Conservation (phyloP, 2,113 vertebrate species). For the Anoura caudifer region DNA sequence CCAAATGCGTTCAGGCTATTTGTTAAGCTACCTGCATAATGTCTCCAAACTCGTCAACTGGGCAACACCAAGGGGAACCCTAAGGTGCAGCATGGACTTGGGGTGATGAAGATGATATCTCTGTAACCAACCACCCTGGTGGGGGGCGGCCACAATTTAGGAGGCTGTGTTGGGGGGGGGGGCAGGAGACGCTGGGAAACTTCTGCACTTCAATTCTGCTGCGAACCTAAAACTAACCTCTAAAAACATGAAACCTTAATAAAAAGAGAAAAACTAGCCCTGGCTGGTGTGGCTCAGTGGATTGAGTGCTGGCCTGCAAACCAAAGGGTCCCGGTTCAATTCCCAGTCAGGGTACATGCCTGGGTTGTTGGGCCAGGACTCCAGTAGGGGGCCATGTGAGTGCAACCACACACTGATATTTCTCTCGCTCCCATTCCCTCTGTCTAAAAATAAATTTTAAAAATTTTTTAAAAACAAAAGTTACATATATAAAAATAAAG, state of each 20-base stretch:
- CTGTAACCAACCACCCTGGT: not conserved
- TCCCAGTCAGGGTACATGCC: too few relatives aligned
- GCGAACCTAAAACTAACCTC: not conserved
- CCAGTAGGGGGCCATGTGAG: too few relatives aligned
- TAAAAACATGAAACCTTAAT: not conserved
- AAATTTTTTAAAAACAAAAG: not conserved
- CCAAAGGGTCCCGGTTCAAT: too few relatives aligned
- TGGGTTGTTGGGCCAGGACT: too few relatives aligned
- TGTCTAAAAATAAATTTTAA: not conserved
- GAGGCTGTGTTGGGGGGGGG: not conserved
- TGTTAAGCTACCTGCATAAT: not conserved
- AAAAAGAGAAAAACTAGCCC: not conserved
- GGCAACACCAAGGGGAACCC: not conserved
- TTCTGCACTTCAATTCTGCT: not conserved
- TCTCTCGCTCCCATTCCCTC: too few relatives aligned
- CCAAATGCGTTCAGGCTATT: not conserved
- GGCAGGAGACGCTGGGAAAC: not conserved
- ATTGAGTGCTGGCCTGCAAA: too few relatives aligned
- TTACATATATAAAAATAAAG: not conserved
- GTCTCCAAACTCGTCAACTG: not conserved
- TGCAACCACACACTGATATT: too few relatives aligned
- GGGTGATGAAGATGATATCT: not conserved
- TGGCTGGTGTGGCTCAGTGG: too few relatives aligned
- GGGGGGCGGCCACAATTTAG: not conserved
- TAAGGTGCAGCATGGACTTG: not conserved